A percentile compares a stretch with the other conserved stretches of the same genome.
These are phyloP conservation scores for Rotaria socialis DNA, from an alignment of 2,888 invertebrate species.

Conservation along the genomic window DNA sequence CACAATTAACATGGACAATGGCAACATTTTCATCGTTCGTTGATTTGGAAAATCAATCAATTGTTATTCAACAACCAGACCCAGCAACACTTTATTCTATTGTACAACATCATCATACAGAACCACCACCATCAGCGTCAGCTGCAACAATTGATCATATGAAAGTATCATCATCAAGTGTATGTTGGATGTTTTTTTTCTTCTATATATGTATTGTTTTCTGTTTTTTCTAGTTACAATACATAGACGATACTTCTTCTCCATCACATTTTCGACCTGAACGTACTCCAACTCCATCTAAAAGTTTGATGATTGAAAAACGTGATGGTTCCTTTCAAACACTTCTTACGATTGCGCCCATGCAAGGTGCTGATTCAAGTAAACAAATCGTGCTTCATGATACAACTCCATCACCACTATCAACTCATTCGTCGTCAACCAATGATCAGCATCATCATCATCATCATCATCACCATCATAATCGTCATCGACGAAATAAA, in stretches of 20 bases:
- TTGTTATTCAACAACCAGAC: constrained; percentile 32
- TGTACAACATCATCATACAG: neutral
- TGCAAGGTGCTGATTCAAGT: neutral
- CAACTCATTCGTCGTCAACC: neutral
- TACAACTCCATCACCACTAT: neutral
- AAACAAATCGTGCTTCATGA: neutral
- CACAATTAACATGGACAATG: constrained; percentile 37
- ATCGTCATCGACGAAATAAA: neutral
- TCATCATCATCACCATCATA: neutral
- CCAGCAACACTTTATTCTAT: constrained; percentile 18
- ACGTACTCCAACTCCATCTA: neutral
- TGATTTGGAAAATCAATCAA: constrained; percentile 34
- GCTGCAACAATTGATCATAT: neutral
- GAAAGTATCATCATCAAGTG: neutral
- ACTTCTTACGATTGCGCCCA: neutral
- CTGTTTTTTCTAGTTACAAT: neutral
- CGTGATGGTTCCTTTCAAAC: constrained; percentile 26
- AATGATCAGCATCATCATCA: neutral
- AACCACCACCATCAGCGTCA: constrained; percentile 1
- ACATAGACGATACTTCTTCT: neutral
- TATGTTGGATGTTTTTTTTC: neutral
- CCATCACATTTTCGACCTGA: neutral
- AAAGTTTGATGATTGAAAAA: neutral
- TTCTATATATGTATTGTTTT: neutral
- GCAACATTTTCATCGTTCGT: constrained; percentile 9